Evolutionary conservation across 2,888 invertebrate species (phyloP).

Genomic region (Sycophila texana): DNA sequence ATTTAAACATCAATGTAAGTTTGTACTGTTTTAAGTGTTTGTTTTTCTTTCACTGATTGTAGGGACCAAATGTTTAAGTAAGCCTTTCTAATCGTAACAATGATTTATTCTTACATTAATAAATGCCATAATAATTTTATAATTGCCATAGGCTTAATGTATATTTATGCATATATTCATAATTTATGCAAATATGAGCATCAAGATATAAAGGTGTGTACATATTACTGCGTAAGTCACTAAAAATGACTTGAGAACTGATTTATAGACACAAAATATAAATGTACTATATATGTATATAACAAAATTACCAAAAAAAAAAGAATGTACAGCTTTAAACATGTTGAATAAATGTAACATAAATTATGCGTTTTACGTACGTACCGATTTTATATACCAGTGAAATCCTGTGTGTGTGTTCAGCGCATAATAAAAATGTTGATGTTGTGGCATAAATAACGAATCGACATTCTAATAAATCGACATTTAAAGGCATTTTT

Average conservation of each 20-base stretch:
- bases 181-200: conserved; percentile 11
- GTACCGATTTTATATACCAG: conserved; percentile 47
- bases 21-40: conserved; percentile 24
- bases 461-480: conserved; percentile 30
- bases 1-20: conserved; percentile 42
- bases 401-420: conserved; percentile 49
- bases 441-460: conserved; percentile 44
- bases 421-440: conserved; percentile 37
- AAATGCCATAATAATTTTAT: conserved; percentile 36
- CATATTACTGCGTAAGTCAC: conserved; percentile 45
- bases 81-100: conserved; percentile 19
- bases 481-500: conserved; percentile 5
- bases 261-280: conserved; percentile 23
- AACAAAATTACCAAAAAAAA: conserved; percentile 37
- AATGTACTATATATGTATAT: conserved; percentile 54
- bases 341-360: conserved; percentile 54
- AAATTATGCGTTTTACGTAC: conserved; percentile 46
- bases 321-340: conserved; percentile 51
- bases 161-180: conserved; percentile 21
- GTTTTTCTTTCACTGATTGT: conserved; percentile 8
- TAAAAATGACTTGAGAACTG: conserved; percentile 29
- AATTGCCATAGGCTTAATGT: conserved; percentile 19
- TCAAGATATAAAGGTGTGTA: conserved; percentile 34
- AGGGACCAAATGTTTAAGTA: conserved; percentile 39
- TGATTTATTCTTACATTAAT: conserved; percentile 30